Percentiles rank a stretch among this genome's conserved stretches.
Conservation (phyloP, 1,140 invertebrate species). For the Akabosia matsudoensis region DNA sequence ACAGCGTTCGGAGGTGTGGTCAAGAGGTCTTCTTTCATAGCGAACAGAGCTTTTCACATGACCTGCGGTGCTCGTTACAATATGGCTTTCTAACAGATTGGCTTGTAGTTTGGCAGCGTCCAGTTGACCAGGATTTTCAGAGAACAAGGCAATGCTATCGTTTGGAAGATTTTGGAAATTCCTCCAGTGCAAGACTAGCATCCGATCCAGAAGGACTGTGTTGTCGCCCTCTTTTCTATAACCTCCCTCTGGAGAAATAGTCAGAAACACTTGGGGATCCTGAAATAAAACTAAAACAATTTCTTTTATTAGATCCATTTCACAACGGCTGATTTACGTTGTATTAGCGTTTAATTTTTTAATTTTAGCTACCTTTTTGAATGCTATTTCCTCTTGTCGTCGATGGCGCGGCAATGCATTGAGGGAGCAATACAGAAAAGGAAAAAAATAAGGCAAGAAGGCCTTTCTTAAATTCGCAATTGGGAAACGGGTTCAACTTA, state of each 20-base stretch:
- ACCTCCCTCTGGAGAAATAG: not conserved
- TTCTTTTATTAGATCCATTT: not conserved
- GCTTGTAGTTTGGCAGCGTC: not conserved
- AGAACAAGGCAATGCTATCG: not conserved
- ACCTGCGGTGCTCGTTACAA: not conserved
- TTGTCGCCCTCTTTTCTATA: not conserved
- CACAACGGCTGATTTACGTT: too few species aligned
- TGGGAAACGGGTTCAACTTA: too few species aligned
- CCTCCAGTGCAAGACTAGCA: not conserved
- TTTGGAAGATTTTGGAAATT: not conserved
- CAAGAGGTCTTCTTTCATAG: not conserved
- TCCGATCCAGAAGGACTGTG: not conserved
- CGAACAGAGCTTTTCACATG: not conserved
- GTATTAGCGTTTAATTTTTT: not conserved
- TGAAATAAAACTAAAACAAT: conserved; percentile 1
- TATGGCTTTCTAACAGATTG: not conserved
- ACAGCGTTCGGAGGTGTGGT: conserved; percentile 41
- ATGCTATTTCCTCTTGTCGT: not conserved
- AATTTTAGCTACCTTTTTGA: not conserved
- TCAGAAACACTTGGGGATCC: not conserved
- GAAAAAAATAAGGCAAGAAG: too few species aligned
- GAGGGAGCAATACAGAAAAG: not conserved
- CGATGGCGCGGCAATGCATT: not conserved
- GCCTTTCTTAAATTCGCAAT: too few species aligned
- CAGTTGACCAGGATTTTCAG: not conserved